Base-by-base conservation (phyloP, 2,888 invertebrate species). In the Melieria omissa region DNA sequence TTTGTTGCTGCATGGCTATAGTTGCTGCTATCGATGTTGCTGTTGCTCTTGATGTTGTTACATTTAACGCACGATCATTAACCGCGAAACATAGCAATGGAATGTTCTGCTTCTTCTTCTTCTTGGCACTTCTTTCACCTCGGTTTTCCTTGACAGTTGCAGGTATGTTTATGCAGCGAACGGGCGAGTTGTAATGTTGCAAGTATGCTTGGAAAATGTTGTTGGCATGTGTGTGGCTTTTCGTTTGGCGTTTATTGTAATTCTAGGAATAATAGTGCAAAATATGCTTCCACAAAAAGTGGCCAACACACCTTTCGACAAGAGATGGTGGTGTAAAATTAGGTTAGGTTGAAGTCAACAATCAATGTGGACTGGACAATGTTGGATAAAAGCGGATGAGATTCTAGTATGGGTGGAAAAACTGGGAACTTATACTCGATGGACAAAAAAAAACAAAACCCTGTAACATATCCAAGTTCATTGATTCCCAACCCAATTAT, bases 11-110 rank as follows among this genome's bases (percentile, higher is more conserved):
- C 29, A 29, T 29, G 29, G 2, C 29, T 14, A 2, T 57, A n/a
- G 10, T 16, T 57, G 57, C 14, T 57, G 44, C 42, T 42, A 5
- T 65, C 74, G 60, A 74, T 75, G 63, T 67, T 75, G 72, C 72
- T 73, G 73, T 67, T 68, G 61, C 65, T 71, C 73, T 75, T 74
- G 70, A 75, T 72, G 74, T 76, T 83, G 79, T 81, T 82, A 81
- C 83, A 81, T 81, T 82, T 80, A 78, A 80, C 81, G 80, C 81
- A 81, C 81, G 82, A 83, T 84, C 84, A 83, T 83, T 84, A 84
- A 84, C 83, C 83, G 83, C 82, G 80, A 79, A 82, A 83, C 83
- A 83, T 78, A 80, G 78, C 79, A 78, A 79, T 77, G 80, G 81
- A 77, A 78, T 80, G 77, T 76, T 76, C 74, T 29, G 2, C 29